Conservation (phyloP, 2,797 vertebrate species). For the Liasis olivaceus region DNA sequence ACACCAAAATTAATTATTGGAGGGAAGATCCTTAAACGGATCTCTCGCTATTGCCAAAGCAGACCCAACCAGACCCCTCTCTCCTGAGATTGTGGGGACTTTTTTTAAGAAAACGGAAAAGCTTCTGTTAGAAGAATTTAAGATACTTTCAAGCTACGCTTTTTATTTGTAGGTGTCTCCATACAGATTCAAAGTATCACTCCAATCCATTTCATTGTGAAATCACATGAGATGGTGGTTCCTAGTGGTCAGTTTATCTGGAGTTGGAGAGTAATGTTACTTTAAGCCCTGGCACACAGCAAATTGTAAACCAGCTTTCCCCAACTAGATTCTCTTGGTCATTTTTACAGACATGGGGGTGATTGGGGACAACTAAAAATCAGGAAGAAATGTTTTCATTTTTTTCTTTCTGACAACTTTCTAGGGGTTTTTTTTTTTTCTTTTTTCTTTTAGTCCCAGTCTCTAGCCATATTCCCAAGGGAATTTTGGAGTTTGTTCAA, state of each 20-base stretch:
- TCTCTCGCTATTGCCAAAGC: neutral
- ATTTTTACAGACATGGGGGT: neutral
- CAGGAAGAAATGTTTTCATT: neutral
- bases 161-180: neutral
- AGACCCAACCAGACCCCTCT: neutral
- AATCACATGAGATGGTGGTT: neutral
- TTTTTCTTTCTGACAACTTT: neutral
- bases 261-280: neutral
- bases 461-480: neutral
- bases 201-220: neutral
- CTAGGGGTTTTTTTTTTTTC: neutral
- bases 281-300: neutral
- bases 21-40: neutral
- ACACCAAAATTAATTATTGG: neutral
- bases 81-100: neutral
- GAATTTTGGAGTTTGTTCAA: neutral
- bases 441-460: neutral
- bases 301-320: neutral
- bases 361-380: neutral
- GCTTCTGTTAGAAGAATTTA: neutral
- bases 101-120: neutral
- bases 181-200: neutral
- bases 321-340: neutral
- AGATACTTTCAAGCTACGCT: neutral
- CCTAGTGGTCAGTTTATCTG: neutral